Evolutionary conservation across 2,113 vertebrate genomes (phyloP).

Genomic region (Labeo catla): DNA sequence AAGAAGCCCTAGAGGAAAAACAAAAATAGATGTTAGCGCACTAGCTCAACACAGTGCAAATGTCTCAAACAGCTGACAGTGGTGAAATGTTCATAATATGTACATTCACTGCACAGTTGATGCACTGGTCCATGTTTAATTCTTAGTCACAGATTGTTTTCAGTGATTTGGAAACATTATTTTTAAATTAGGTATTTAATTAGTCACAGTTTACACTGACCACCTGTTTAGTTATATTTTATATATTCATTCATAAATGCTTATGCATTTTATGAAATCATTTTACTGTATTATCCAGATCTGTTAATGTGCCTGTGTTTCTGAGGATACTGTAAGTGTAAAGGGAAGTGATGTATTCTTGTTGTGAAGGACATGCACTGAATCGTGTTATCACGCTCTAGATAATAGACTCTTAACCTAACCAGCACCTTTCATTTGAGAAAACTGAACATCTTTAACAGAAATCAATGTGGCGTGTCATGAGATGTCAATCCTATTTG

Average conservation of each 20-base stretch:
- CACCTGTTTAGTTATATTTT: not conserved
- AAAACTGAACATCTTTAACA: not conserved
- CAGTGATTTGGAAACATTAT: not conserved
- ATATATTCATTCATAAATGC: not conserved
- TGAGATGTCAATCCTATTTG: constrained; percentile 8
- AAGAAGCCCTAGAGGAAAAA: constrained; percentile 83
- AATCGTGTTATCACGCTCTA: not conserved
- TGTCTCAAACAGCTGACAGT: not conserved
- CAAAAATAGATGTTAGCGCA: not conserved
- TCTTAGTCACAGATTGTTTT: not conserved
- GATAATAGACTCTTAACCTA: not conserved
- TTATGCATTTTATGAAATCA: not conserved
- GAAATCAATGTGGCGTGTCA: constrained; percentile 11
- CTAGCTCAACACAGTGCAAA: not conserved
- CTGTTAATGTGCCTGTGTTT: not conserved
- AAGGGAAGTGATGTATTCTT: constrained; percentile 6
- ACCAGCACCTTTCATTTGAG: constrained; percentile 23
- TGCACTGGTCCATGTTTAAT: not conserved
- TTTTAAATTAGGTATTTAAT: not conserved
- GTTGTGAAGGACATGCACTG: not conserved
- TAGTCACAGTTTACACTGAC: not conserved
- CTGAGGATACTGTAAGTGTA: not conserved
- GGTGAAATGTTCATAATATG: not conserved
- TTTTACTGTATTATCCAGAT: not conserved
- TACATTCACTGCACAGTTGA: not conserved